phyloP scores from a whole-genome alignment of 1,140 invertebrate genomes.

The Macrobrachium nipponense region DNA sequence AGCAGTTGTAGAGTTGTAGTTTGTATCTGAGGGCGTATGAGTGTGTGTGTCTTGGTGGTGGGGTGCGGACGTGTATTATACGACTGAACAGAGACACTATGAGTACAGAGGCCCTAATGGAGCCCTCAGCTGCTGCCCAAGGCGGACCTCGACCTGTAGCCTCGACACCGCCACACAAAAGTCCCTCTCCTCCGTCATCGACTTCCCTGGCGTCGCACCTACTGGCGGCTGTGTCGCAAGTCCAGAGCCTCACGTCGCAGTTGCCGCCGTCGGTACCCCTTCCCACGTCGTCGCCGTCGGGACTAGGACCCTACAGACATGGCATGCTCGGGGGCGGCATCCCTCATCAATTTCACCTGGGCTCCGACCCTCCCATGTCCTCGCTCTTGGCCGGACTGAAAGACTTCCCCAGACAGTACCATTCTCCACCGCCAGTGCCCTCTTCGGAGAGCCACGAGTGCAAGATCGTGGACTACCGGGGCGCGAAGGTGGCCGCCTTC shows the following conservation, averaged over 20 bases:
- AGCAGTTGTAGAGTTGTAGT: conserved; percentile 65
- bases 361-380: conserved; percentile 60
- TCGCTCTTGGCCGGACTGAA: conserved; percentile 63
- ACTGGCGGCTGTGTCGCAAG: conserved; percentile 63
- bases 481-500: conserved; percentile 97
- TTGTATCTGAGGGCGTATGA: conserved; percentile 64
- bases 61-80: conserved; percentile 60
- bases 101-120: conserved; percentile 63
- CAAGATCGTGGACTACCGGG: conserved; percentile 95
- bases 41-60: conserved; percentile 65
- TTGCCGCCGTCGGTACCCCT: conserved; percentile 61
- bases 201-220: conserved; percentile 64
- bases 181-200: conserved; percentile 64
- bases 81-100: conserved; percentile 52
- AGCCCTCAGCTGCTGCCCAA: conserved; percentile 56
- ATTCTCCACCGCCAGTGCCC: conserved; percentile 82
- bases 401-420: conserved; percentile 79
- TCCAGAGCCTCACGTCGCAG: conserved; percentile 63
- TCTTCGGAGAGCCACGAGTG: conserved; percentile 95
- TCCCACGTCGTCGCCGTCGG: conserved; percentile 62
- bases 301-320: conserved; percentile 59
- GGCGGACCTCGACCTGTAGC: conserved; percentile 54
- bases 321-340: conserved; percentile 60
- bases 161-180: conserved; percentile 57
- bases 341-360: conserved; percentile 75